These are phyloP conservation scores for Teleogryllus occipitalis DNA, from an alignment of 1,140 invertebrate genomes.

Conservation along the genomic window DNA sequence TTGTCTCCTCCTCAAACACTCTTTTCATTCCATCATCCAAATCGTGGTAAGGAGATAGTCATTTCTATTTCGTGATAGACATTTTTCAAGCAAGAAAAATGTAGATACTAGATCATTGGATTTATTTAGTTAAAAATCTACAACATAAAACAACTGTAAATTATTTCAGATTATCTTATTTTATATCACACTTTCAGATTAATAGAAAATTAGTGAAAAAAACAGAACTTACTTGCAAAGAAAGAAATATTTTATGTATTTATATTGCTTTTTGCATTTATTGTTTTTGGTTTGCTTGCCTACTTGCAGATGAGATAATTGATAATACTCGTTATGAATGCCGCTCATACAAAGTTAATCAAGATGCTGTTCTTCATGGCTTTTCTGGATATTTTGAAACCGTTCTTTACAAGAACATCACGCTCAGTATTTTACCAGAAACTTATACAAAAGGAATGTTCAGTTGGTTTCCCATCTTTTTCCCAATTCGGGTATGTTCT, in stretches of 20 bases:
- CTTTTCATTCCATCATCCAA: slow-evolving; percentile 87
- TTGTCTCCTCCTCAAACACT: slow-evolving; percentile 69
- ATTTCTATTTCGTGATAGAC: neutral
- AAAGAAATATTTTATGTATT: too few species aligned
- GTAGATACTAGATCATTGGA: neutral
- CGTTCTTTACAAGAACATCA: slow-evolving; percentile 73
- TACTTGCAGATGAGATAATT: slow-evolving; percentile 40
- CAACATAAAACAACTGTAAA: neutral
- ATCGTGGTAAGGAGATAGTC: slow-evolving; percentile 41
- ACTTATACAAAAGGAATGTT: slow-evolving; percentile 87
- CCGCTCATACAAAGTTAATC: slow-evolving; percentile 58
- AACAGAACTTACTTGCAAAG: too few species aligned
- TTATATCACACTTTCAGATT: too few species aligned
- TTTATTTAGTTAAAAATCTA: neutral
- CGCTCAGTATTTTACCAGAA: slow-evolving; percentile 79
- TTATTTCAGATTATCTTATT: neutral
- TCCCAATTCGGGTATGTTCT: slow-evolving; percentile 67
- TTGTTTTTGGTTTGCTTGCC: neutral
- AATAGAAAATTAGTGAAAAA: too few species aligned
- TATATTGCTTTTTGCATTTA: too few species aligned
- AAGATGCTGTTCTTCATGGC: slow-evolving; percentile 79
- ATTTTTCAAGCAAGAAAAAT: neutral
- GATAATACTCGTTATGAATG: slow-evolving; percentile 70
- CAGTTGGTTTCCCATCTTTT: slow-evolving; percentile 95
- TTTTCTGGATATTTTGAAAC: slow-evolving; percentile 94